phyloP scores from a whole-genome alignment of 1,140 invertebrate species.

The Harpegnathos saltator region DNA sequence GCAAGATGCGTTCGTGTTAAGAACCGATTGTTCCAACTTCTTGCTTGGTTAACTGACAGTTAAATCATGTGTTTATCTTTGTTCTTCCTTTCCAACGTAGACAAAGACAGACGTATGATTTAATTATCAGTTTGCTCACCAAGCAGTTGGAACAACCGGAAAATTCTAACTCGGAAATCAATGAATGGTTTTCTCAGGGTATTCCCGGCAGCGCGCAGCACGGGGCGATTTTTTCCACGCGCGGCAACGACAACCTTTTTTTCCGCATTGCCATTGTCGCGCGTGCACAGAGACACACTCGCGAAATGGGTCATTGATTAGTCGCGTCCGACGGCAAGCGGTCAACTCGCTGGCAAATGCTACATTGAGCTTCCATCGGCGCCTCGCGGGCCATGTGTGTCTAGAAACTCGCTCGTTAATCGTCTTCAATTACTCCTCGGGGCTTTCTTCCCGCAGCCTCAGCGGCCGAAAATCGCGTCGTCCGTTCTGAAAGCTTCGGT shows the following conservation, averaged over 20 bases:
- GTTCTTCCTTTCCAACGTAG: no score
- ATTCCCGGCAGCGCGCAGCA: no score
- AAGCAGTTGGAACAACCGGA: no score
- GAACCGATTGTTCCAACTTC: no score
- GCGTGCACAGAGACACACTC: neutral
- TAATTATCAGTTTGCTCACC: no score
- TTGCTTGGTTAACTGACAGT: no score
- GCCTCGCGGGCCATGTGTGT: neutral
- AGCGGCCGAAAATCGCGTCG: neutral
- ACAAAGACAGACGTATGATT: no score
- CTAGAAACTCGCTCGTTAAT: neutral
- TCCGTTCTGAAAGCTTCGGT: neutral
- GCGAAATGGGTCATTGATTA: conserved; percentile 51
- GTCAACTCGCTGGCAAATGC: conserved; percentile 7
- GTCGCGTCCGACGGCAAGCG: neutral
- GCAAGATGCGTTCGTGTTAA: no score
- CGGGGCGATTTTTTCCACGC: neutral
- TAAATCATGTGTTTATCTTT: no score
- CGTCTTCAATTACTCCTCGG: conserved; percentile 9
- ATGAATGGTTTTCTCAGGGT: no score
- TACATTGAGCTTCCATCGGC: neutral
- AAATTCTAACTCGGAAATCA: no score
- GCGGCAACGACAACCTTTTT: conserved; percentile 8
- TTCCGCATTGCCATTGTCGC: neutral
- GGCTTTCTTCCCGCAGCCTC: neutral